These are phyloP conservation scores for Psittacula derbiana DNA, from an alignment of 2,797 vertebrate genomes.

Conservation along the genomic window DNA sequence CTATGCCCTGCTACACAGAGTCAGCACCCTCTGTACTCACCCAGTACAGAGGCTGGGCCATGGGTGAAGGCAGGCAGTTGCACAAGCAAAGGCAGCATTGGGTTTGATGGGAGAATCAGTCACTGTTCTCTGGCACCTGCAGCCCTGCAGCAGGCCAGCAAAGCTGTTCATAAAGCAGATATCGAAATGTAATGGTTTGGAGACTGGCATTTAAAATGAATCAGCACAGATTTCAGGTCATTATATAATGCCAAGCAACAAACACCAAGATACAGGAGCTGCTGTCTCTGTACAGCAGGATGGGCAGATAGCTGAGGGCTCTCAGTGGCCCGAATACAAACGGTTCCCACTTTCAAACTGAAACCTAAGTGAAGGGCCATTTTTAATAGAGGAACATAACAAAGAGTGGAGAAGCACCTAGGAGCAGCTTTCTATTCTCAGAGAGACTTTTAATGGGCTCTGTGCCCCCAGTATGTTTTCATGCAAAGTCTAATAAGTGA, in stretches of 20 bases:
- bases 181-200: not conserved
- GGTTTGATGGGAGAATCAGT: not conserved
- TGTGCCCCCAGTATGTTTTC: not conserved
- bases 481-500: not conserved
- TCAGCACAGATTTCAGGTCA: not conserved
- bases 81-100: not conserved
- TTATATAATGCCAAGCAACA: constrained; percentile 18
- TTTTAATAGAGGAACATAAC: accelerated
- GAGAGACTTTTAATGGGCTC: not conserved
- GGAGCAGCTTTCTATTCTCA: not conserved
- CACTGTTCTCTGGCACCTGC: not conserved
- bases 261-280: not conserved
- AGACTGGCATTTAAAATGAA: not conserved
- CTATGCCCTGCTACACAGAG: accelerated
- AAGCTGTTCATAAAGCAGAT: not conserved
- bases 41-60: not conserved
- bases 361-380: not conserved
- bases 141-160: not conserved
- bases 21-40: not conserved
- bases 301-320: not conserved
- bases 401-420: not conserved
- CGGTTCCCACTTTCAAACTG: not conserved
- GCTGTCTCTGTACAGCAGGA: not conserved
- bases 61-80: not conserved
- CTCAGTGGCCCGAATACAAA: not conserved